phyloP scores from a whole-genome alignment of 2,797 vertebrate species.

The Pseudochirops cupreus region DNA sequence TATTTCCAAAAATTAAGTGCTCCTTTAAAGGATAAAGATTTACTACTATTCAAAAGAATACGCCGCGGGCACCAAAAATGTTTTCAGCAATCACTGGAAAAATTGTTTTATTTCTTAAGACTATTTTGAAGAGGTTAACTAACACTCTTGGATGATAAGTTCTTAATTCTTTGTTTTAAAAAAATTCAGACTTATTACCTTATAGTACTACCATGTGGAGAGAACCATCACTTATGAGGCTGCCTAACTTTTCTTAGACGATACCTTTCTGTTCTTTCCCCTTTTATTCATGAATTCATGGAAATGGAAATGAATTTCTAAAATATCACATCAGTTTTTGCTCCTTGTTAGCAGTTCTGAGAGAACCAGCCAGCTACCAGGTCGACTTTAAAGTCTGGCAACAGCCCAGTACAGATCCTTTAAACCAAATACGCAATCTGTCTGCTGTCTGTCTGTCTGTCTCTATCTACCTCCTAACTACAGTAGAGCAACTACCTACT shows the following conservation, averaged over 20 bases:
- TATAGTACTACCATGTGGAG: background rate
- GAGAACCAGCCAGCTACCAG: constrained; percentile 20
- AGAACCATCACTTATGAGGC: background rate
- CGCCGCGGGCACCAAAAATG: background rate
- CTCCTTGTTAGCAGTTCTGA: background rate
- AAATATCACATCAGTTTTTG: background rate
- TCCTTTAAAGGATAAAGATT: constrained; percentile 28
- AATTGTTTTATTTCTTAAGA: background rate
- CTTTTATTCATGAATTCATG: background rate
- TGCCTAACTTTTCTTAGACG: background rate
- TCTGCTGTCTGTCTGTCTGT: background rate
- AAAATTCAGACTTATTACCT: background rate
- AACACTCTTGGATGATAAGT: background rate
- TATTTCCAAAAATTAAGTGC: constrained; percentile 41
- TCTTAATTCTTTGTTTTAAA: constrained; percentile 5
- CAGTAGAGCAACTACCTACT: background rate
- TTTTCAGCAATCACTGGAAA: background rate
- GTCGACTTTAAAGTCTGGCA: background rate
- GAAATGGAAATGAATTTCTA: background rate
- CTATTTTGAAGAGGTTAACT: background rate
- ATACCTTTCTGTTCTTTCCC: background rate
- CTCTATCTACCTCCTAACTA: background rate
- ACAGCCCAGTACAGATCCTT: constrained; percentile 15
- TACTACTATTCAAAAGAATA: constrained; percentile 8
- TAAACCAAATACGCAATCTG: background rate